Base-by-base conservation (phyloP, 2,888 invertebrate species). In the Apodemia duryi region DNA sequence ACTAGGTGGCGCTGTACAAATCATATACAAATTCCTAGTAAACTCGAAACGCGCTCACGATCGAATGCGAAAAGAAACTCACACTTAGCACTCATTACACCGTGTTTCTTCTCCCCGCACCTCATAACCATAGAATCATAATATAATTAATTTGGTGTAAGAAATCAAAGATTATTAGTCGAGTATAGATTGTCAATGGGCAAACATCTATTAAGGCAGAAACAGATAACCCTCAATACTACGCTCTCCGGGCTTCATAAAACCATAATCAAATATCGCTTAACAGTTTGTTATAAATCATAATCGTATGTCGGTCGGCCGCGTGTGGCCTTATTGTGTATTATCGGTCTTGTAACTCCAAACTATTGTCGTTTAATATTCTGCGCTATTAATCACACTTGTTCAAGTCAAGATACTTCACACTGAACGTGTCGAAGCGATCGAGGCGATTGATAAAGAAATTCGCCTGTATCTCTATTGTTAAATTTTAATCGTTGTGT, bases 341-440 rank as follows among this genome's bases (percentile, higher is more conserved):
- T 28, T 52, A 28, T 52, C 52, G n/a, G 28, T 9, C n/a, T 28
- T 28, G 52, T 52, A 29, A 51, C 46, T 64, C 10, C 52, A 49
- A 43, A 62, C 57, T 62, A 52, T 63, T 65, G 63, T 61, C 57
- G 46, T 10, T 46, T 11, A 46, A 51, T 43, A 43, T 13, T 46
- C 57, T 32, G 28, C 64, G 54, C 57, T 63, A 68, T 70, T 61
- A 65, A 70, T 70, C 69, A 68, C 63, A 65, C 68, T 64, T 68
- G 68, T 68, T 66, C 67, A 41, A 63, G 69, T 66, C 65, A 67
- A 46, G 54, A 57, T 35, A 60, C 46, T 68, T 70, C 64, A 64
- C 68, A 68, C 68, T 66, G 65, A 68, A 67, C 65, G 67, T 66
- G 66, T 65, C 63, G 66, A 61, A 68, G 54, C 63, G 65, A 69